Evolutionary conservation across 2,113 vertebrate species (phyloP).

Genomic region (Pteronura brasiliensis): DNA sequence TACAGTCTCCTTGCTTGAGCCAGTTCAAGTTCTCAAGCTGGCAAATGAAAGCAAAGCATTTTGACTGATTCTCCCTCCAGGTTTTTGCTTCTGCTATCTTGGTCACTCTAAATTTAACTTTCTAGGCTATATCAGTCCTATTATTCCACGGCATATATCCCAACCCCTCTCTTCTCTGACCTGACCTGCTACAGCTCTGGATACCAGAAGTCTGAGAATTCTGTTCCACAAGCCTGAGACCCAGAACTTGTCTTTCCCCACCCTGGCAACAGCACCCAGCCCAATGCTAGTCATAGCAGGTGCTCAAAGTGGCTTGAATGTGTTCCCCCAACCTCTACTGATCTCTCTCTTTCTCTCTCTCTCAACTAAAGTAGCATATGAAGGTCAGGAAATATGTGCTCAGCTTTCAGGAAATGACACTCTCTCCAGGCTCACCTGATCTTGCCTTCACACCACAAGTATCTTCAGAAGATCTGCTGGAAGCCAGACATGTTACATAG

Average conservation of each 20-base stretch:
- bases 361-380: neutral
- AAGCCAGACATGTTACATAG: too few relatives aligned
- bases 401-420: neutral
- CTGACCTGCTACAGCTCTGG: neutral
- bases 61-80: neutral
- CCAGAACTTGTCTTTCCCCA: neutral
- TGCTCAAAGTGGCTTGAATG: neutral
- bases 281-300: neutral
- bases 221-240: neutral
- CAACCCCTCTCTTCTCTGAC: neutral
- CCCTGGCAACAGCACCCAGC: neutral
- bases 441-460: neutral
- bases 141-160: neutral
- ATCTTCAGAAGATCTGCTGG: neutral
- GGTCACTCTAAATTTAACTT: neutral
- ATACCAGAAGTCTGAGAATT: neutral
- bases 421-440: neutral
- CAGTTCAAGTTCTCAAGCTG: neutral
- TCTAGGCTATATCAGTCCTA: neutral
- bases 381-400: neutral
- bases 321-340: neutral
- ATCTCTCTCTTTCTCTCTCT: neutral
- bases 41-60: neutral
- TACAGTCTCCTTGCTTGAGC: neutral
- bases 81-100: neutral